Conservation (phyloP, 2,797 vertebrate species). For the Dallia pectoralis region DNA sequence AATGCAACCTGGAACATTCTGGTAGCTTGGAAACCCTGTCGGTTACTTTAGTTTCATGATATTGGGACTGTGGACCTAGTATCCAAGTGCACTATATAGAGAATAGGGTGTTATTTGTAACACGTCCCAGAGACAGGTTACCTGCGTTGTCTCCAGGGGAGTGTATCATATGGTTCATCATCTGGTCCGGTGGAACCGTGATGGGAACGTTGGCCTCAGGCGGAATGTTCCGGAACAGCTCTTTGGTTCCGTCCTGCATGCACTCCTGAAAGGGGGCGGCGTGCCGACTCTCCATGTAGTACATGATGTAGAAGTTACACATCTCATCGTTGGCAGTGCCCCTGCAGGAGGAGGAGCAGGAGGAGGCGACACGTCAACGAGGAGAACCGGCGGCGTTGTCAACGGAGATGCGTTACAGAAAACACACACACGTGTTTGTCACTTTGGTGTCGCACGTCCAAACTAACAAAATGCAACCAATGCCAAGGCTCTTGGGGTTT, state of each 20-base stretch:
- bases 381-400: background rate
- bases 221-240: slow-evolving; percentile 85
- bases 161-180: slow-evolving; percentile 78
- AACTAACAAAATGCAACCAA: background rate
- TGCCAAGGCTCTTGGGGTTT: background rate
- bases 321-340: slow-evolving; percentile 93
- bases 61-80: no score
- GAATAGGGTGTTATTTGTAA: no score
- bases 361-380: background rate
- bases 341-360: slow-evolving; percentile 58
- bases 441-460: background rate
- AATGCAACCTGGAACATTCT: background rate
- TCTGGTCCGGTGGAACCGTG: slow-evolving; percentile 73
- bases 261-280: slow-evolving; percentile 89
- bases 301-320: slow-evolving; percentile 99
- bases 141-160: slow-evolving; percentile 42
- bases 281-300: slow-evolving; percentile 93
- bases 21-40: no score
- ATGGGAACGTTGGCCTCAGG: slow-evolving; percentile 86
- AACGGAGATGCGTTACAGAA: background rate
- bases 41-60: no score
- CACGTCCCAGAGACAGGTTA: background rate
- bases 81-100: no score
- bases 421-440: background rate
- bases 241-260: slow-evolving; percentile 76